Evolutionary conservation across 2,113 vertebrate species (phyloP), one percentile per base, ranked within the genome.

Genomic region (Rhinolophus sinicus): DNA sequence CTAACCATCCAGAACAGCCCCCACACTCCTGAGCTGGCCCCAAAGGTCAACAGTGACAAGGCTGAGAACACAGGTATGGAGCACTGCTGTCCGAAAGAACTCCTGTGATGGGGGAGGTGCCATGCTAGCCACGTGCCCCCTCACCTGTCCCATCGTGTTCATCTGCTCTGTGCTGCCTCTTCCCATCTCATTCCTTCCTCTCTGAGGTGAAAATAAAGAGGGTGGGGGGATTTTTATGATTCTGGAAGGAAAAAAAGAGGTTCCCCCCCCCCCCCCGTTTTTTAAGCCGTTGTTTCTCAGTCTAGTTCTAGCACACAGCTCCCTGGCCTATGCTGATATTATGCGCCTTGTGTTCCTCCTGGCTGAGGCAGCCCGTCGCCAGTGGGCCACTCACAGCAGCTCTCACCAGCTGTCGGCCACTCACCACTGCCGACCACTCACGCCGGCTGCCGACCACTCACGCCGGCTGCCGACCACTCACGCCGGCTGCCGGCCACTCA

Each of bases 131-230:
- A 44, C 33, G 4, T 9, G 30, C 69, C 30, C 8, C 16, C 58
- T n/a, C 12, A 21, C 22, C 83, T 44, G 69, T 30, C 14, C 24
- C 12, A 6, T 1, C 5, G 3, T 35, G 26, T 98, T 97, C 78
- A 97, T 70, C 87, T 92, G 97, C 97, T 98, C 0, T 38, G 97
- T 98, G 97, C 93, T 96, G 98, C 98, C 96, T 97, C 94, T 98
- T 99, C 97, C 97, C 98, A 97, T 50, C 97, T 96, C 11, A 96
- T 97, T 97, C 96, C 98, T 97, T 97, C 95, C 96, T 98, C 96
- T 97, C 67, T 1, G 86, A 95, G 81, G 97, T 92, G 78, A 97
- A 98, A 99, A 98, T 97, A 91, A 80, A 98, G 14, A n/a, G 22
- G 1, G 89, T 89, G 93, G 97, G 97, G 98, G 40, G 40, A 44